A percentile compares a stretch with the other conserved stretches of the same genome.
Evolutionary conservation across 2,797 vertebrate species (phyloP).

Genomic region (Cottoperca gobio): DNA sequence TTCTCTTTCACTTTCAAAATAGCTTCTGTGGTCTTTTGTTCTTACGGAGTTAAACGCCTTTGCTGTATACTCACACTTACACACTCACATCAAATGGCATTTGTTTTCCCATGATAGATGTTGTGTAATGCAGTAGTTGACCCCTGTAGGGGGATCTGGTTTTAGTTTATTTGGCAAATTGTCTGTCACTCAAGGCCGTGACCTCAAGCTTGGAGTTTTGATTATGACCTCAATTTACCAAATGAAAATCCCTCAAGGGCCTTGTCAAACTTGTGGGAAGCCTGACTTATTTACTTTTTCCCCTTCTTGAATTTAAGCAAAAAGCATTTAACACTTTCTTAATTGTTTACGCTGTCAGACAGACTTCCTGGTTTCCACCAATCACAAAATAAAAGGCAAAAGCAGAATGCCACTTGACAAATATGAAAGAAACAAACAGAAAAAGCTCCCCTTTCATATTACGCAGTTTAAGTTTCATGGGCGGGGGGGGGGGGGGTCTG

Average conservation of each 20-base stretch:
- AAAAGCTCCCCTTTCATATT: not conserved
- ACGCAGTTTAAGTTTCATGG: not conserved
- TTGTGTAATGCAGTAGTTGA: not conserved
- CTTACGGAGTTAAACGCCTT: too few relatives aligned
- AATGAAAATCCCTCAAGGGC: not conserved
- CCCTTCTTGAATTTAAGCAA: constrained; percentile 6
- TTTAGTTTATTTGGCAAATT: constrained; percentile 28
- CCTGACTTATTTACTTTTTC: not conserved
- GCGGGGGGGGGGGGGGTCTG: too few relatives aligned
- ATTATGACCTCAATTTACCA: constrained; percentile 5
- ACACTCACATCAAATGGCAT: not conserved
- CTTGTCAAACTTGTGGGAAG: not conserved
- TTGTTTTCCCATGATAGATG: constrained; percentile 3
- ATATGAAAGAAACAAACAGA: not conserved
- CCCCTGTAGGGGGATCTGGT: not conserved
- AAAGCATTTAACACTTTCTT: not conserved
- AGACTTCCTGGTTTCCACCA: not conserved
- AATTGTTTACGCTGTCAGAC: not conserved
- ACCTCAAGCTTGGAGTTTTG: constrained; percentile 21
- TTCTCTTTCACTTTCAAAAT: too few relatives aligned
- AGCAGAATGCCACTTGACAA: not conserved
- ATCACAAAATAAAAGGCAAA: not conserved
- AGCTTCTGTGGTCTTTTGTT: too few relatives aligned
- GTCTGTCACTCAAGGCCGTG: constrained; percentile 9
- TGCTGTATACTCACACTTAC: not conserved